Percentiles rank a stretch among this genome's conserved stretches.
These are phyloP conservation scores for Drosophila prolongata DNA, from an alignment of 2,888 invertebrate species.

Conservation along the genomic window DNA sequence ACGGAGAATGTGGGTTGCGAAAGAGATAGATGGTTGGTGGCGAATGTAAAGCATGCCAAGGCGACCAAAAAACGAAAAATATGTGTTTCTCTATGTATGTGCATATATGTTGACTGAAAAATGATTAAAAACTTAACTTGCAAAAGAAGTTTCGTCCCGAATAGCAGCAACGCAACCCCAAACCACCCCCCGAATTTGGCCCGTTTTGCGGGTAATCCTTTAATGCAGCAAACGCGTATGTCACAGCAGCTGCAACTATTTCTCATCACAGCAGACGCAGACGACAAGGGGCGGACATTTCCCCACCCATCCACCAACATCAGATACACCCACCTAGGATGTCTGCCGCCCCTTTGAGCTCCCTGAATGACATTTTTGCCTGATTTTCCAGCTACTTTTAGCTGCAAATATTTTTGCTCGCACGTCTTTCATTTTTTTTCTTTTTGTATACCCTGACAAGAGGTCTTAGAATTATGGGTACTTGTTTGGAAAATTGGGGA, in stretches of 20 bases:
- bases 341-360: conserved; percentile 17
- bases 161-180: conserved; percentile 16
- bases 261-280: conserved; percentile 64
- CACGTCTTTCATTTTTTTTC: conserved; percentile 37
- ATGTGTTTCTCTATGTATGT: conserved; percentile 10
- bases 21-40: conserved; percentile 37
- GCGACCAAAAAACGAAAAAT: conserved; percentile 27
- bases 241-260: conserved; percentile 72
- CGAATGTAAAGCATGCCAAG: conserved; percentile 38
- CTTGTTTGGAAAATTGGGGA: too few species aligned
- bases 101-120: conserved; percentile 58
- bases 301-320: not conserved
- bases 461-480: not conserved
- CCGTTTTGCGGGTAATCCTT: conserved; percentile 58
- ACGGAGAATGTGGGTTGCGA: conserved; percentile 14
- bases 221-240: conserved; percentile 71
- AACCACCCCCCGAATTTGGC: conserved; percentile 8
- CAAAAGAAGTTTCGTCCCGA: conserved; percentile 59
- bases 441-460: conserved; percentile 15
- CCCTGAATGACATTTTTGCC: conserved; percentile 60
- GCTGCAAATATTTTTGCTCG: conserved; percentile 64
- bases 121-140: conserved; percentile 72
- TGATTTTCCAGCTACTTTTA: conserved; percentile 64
- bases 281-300: conserved; percentile 51
- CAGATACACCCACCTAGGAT: conserved; percentile 1